These are phyloP conservation scores for Heliconius melpomene DNA, from an alignment of 1,140 invertebrate species.

Conservation along the genomic window DNA sequence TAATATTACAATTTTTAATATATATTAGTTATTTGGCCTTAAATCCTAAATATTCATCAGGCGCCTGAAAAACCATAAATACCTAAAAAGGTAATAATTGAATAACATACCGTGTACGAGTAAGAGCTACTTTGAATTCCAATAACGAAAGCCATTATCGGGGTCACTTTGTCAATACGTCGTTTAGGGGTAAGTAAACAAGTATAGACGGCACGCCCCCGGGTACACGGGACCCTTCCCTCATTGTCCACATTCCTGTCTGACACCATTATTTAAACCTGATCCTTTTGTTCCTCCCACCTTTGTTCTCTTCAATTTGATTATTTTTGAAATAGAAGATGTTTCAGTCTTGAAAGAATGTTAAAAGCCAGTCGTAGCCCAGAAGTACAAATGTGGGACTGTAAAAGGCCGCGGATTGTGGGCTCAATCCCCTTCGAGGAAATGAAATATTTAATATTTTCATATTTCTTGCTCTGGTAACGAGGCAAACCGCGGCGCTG, in stretches of 20 bases:
- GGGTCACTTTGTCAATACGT: conserved; percentile 24
- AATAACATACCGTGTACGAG: neutral
- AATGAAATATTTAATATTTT: no score
- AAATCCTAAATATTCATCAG: no score
- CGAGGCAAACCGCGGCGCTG: no score
- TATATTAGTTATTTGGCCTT: no score
- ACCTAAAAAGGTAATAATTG: neutral
- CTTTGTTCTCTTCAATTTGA: neutral
- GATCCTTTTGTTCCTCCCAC: conserved; percentile 26
- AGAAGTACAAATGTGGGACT: no score
- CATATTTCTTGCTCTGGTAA: no score
- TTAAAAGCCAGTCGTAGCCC: no score
- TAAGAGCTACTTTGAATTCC: neutral
- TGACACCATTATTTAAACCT: conserved; percentile 30
- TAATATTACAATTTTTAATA: no score
- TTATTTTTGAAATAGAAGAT: neutral
- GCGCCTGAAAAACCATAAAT: neutral
- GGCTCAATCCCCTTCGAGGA: no score
- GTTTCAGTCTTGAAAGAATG: neutral
- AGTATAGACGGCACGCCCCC: neutral
- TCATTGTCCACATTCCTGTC: conserved; percentile 32
- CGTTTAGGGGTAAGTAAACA: conserved; percentile 23
- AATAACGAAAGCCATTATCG: conserved; percentile 4
- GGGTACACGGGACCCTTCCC: conserved; percentile 20
- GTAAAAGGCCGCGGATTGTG: no score